Evolutionary conservation across 2,797 vertebrate genomes (phyloP), one percentile per base, ranked within the genome.

Genomic region (Sebastiscus tertius): DNA sequence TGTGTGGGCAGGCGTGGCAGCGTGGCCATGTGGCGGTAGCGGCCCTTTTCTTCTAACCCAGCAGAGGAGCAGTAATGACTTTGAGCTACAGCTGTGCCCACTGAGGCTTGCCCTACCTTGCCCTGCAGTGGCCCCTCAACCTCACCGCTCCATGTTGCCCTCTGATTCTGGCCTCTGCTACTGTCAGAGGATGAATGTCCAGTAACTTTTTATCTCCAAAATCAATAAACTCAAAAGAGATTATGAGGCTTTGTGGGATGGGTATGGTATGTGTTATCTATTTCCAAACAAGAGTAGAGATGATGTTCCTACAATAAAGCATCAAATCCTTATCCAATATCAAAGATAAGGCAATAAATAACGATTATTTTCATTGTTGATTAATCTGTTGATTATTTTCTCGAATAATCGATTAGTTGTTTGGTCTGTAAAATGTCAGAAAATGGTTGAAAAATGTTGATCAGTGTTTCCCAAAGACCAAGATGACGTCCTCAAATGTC

Each of bases 11-110:
- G 90, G 87, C 67, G 78, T 85, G 92, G 83, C 88, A 91, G 84
- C 77, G 90, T 63, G 90, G 87, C 89, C 92, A 90, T 92, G 88
- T 84, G 88, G 92, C 85, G 75, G 89, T 86, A 86, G 84, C 33
- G 46, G 74, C 55, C 77, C 80, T 89, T 89, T 93, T 94, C 89
- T 94, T 91, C 91, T 83, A 12, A 92, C 36, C 52, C 90, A 95
- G 83, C 34, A 92, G 93, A 95, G 93, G 88, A 93, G 93, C 91
- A 95, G 90, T 94, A 95, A 95, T 94, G 89, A 91, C 83, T 86
- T 31, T 52, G 83, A 84, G 86, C 87, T 92, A 93, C 93, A 94
- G 94, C 94, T 95, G 93, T 93, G 93, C 88, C 92, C 89, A 92
- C 87, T 91, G 83, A 94, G 89, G 89, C 85, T 83, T 84, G 78